Evolutionary conservation across 2,113 vertebrate species (phyloP).

Genomic region (Sorex araneus): DNA sequence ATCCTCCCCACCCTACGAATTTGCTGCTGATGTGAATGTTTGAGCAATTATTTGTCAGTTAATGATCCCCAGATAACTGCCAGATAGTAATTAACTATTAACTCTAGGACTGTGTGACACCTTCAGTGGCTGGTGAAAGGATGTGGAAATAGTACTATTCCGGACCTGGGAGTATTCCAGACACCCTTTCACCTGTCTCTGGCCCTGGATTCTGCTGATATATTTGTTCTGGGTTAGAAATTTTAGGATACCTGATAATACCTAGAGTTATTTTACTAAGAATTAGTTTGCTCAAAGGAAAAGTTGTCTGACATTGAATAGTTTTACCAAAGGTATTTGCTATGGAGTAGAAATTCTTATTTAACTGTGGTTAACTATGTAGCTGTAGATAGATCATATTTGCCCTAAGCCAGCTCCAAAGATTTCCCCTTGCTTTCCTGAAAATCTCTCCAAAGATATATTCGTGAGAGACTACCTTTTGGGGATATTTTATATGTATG

Average conservation of each 20-base stretch:
- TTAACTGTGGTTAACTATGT: not conserved
- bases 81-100: slow-evolving; percentile 79
- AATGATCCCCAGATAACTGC: slow-evolving; percentile 60
- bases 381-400: slow-evolving; percentile 57
- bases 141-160: slow-evolving; percentile 38
- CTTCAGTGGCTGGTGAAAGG: slow-evolving; percentile 41
- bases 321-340: slow-evolving; percentile 57
- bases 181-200: slow-evolving; percentile 46
- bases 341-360: not conserved
- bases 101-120: slow-evolving; percentile 60
- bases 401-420: not conserved
- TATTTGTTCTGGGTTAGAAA: slow-evolving; percentile 42
- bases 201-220: slow-evolving; percentile 27
- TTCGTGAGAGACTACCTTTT: not conserved
- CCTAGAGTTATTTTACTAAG: not conserved
- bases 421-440: slow-evolving; percentile 46
- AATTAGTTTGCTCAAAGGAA: slow-evolving; percentile 18
- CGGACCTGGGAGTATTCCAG: slow-evolving; percentile 7
- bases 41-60: slow-evolving; percentile 71
- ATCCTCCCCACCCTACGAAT: slow-evolving; percentile 8
- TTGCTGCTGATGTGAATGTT: slow-evolving; percentile 57
- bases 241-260: not conserved
- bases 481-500: slow-evolving; percentile 22
- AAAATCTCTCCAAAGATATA: slow-evolving; percentile 12
- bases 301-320: not conserved